Evolutionary conservation across 2,113 vertebrate species (phyloP), one percentile per base, ranked within the genome.

Genomic region (Regulus satrapa): DNA sequence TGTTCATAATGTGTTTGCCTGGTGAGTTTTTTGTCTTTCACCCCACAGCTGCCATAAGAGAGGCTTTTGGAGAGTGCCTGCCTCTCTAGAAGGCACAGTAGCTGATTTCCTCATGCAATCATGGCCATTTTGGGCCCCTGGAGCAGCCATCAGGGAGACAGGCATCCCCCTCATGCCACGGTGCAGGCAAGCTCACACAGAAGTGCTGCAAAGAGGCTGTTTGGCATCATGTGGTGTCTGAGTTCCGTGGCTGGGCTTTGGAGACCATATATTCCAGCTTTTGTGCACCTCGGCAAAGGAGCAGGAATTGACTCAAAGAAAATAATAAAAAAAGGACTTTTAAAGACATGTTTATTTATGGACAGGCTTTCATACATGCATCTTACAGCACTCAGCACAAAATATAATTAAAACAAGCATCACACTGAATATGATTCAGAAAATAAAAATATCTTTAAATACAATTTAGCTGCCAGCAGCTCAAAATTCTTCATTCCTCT

Each of bases 331-430:
- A 73, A 59, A 28, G 38, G 62, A 25, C 56, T 94, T 84, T 92
- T 62, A 87, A 94, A 94, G 82, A 74, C 62, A 69, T 69, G 24
- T 87, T 91, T 87, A 85, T 95, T 95, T 97, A 93, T 59, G 85
- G 85, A 48, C 58, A 26, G 59, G 40, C 82, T 94, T 94, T 95
- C 90, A 92, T 90, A 93, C 82, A 77, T 90, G 82, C 46, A 73
- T 92, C 77, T 54, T 67, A 89, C 85, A 76, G 28, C 68, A 71
- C 63, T 69, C 59, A 3, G 34, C 71, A 85, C 61, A 75, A 96
- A 91, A 82, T 78, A 63, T 94, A 96, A 96, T 92, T 95, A 91
- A 95, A 97, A 63, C 87, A 97, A 95, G 93, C 45, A 93, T 88
- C 80, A 80, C 2, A 1, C 49, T 74, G 94, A 94, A 95, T 87